These are phyloP conservation scores for Cossypha dichroa DNA, from an alignment of 2,797 vertebrate genomes.

Conservation along the genomic window DNA sequence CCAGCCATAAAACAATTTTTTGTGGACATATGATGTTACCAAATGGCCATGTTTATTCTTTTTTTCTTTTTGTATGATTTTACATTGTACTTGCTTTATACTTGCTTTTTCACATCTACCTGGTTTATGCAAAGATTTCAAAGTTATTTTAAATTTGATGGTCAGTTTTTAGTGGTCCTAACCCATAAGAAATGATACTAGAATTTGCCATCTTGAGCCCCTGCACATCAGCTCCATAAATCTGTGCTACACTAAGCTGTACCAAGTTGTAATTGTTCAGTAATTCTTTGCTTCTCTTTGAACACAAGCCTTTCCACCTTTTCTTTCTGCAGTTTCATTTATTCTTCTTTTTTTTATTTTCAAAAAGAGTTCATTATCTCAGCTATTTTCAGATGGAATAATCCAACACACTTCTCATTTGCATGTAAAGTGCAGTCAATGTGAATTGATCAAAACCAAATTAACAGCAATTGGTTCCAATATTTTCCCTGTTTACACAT, in stretches of 20 bases:
- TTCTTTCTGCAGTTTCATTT: background rate
- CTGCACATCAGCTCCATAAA: background rate
- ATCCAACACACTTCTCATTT: slow-evolving; percentile 83
- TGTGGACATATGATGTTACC: background rate
- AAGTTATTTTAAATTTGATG: background rate
- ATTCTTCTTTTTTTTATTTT: background rate
- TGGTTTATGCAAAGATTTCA: background rate
- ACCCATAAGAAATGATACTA: background rate
- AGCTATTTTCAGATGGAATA: slow-evolving; percentile 43
- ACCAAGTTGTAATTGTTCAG: background rate
- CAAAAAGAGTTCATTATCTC: background rate
- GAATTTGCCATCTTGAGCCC: background rate
- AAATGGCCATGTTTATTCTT: background rate
- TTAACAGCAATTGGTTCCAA: slow-evolving; percentile 89
- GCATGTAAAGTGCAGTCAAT: slow-evolving; percentile 97
- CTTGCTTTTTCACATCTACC: background rate
- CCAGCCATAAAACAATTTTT: background rate
- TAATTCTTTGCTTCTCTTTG: background rate
- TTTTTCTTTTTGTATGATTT: background rate
- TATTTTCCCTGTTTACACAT: slow-evolving; percentile 90
- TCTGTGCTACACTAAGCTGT: background rate
- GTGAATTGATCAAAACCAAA: slow-evolving; percentile 91
- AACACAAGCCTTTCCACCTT: background rate
- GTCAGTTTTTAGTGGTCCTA: background rate
- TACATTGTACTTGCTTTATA: background rate